These are phyloP conservation scores for Formica exsecta DNA, from an alignment of 1,140 invertebrate species.

Conservation along the genomic window DNA sequence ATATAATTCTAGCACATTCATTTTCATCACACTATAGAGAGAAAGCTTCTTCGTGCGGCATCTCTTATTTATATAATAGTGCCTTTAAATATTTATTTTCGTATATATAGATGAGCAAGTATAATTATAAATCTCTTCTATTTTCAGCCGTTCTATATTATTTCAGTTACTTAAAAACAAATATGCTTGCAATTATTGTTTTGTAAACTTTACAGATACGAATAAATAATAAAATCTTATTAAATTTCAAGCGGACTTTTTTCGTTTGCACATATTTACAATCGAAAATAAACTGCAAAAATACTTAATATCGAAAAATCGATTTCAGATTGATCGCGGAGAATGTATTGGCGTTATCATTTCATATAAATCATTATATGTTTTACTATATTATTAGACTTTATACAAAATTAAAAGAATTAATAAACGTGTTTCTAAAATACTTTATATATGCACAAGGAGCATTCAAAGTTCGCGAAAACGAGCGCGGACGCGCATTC, in stretches of 20 bases:
- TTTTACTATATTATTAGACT: background rate
- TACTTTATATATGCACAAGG: background rate
- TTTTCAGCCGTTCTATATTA: background rate
- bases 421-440: conserved; percentile 19
- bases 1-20: conserved; percentile 8
- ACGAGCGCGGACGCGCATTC: background rate
- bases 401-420: background rate
- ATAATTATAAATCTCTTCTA: background rate
- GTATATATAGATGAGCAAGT: background rate
- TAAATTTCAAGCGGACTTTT: background rate
- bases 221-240: no score
- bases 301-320: background rate
- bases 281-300: background rate
- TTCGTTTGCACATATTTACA: background rate
- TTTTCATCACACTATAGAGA: background rate
- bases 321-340: background rate
- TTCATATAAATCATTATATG: no score
- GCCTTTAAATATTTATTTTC: background rate
- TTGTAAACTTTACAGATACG: no score
- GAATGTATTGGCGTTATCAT: no score
- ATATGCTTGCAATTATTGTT: no score
- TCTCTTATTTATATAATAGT: background rate
- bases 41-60: background rate
- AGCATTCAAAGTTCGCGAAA: background rate
- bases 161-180: no score